phyloP scores from a whole-genome alignment of 2,113 vertebrate species.

The Mustela nigripes region DNA sequence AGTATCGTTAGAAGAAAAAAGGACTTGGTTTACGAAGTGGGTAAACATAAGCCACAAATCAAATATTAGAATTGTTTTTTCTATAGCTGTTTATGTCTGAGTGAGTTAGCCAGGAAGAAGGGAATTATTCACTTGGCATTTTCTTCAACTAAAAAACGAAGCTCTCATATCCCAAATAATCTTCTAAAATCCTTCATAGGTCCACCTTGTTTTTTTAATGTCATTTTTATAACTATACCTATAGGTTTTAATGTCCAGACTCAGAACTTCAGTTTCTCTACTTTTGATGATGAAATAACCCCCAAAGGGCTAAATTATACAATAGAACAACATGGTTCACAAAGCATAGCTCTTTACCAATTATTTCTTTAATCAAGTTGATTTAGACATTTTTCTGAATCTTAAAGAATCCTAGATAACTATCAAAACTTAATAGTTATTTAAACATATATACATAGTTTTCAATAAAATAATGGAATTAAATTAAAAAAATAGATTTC shows the following conservation, averaged over 20 bases:
- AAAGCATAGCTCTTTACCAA: neutral
- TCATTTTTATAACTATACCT: neutral
- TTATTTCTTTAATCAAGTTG: neutral
- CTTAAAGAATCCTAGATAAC: neutral
- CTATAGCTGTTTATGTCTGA: neutral
- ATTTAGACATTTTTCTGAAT: neutral
- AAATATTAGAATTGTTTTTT: neutral
- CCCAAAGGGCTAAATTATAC: neutral
- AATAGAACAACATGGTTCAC: neutral
- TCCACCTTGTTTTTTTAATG: neutral
- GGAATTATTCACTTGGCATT: neutral
- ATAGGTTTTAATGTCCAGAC: neutral
- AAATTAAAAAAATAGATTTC: neutral
- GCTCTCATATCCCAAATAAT: neutral
- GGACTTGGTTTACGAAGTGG: neutral
- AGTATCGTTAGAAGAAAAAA: neutral
- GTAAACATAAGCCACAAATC: neutral
- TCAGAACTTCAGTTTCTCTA: neutral
- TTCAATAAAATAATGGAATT: neutral
- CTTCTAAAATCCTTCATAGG: neutral
- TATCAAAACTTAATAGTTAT: neutral
- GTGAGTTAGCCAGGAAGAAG: neutral
- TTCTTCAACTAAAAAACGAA: neutral
- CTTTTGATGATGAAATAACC: neutral
- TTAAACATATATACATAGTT: neutral